Conservation (phyloP, 2,888 invertebrate species). For the Stegophylla sp. region DNA sequence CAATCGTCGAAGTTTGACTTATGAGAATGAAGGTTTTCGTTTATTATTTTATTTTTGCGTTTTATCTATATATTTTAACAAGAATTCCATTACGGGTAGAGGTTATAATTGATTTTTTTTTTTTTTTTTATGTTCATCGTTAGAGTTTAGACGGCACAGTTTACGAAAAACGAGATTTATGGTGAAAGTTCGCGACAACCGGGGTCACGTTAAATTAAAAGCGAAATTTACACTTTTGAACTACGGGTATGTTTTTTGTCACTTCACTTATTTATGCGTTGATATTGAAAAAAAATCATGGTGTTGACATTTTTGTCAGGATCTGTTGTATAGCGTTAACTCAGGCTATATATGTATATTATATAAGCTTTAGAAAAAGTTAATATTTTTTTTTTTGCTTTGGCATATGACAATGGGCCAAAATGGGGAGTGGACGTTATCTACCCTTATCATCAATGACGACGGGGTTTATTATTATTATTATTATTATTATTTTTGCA, state of each 20-base stretch:
- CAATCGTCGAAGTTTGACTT: background rate
- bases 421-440: slow-evolving; percentile 28
- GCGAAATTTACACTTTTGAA: background rate
- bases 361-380: slow-evolving; percentile 26
- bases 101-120: background rate
- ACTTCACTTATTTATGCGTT: background rate
- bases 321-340: background rate
- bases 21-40: background rate
- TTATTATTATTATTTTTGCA: background rate
- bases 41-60: background rate
- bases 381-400: slow-evolving; percentile 21
- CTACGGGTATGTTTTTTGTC: background rate
- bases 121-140: slow-evolving; percentile 15
- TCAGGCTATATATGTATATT: too few relatives aligned
- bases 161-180: slow-evolving; percentile 21
- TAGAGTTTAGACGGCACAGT: background rate
- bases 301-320: slow-evolving; percentile 31
- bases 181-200: slow-evolving; percentile 15
- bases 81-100: background rate
- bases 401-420: background rate
- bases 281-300: background rate
- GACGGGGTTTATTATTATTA: slow-evolving; percentile 23
- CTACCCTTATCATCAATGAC: slow-evolving; percentile 37
- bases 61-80: too few relatives aligned
- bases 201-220: slow-evolving; percentile 30